A percentile compares a stretch with the other conserved stretches of the same genome.
phyloP scores from a whole-genome alignment of 2,797 vertebrate genomes.

The Malacoraja senta region DNA sequence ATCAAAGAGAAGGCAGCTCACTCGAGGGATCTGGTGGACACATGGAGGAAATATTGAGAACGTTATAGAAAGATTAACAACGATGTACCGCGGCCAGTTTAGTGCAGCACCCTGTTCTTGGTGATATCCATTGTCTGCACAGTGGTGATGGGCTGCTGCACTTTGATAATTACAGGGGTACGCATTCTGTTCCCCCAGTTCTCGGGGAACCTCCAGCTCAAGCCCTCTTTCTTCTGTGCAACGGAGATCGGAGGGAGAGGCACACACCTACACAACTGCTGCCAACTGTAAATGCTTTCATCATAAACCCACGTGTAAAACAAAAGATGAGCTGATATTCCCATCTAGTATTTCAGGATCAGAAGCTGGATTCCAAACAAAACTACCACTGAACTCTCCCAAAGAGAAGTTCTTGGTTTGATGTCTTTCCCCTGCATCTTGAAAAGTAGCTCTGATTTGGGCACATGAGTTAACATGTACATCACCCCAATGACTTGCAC shows the following conservation, averaged over 20 bases:
- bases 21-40: constrained; percentile 62
- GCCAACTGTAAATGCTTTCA: not conserved
- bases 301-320: not conserved
- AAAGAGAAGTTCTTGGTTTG: too few species aligned
- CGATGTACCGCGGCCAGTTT: too few species aligned
- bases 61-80: not conserved
- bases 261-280: not conserved
- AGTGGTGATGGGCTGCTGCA: not conserved
- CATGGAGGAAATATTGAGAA: not conserved
- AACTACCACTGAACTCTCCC: not conserved
- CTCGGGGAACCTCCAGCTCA: too few species aligned
- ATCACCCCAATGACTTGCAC: not conserved
- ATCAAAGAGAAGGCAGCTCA: constrained; percentile 71
- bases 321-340: not conserved
- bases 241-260: not conserved
- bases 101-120: not conserved
- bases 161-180: not conserved
- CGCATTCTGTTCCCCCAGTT: not conserved
- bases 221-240: not conserved
- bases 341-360: not conserved
- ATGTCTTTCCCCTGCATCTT: not conserved
- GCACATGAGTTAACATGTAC: not conserved
- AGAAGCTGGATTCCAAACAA: not conserved
- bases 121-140: not conserved
- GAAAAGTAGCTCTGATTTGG: not conserved